Evolutionary conservation across 1,140 invertebrate genomes (phyloP).

Genomic region (Drosophila bocqueti): DNA sequence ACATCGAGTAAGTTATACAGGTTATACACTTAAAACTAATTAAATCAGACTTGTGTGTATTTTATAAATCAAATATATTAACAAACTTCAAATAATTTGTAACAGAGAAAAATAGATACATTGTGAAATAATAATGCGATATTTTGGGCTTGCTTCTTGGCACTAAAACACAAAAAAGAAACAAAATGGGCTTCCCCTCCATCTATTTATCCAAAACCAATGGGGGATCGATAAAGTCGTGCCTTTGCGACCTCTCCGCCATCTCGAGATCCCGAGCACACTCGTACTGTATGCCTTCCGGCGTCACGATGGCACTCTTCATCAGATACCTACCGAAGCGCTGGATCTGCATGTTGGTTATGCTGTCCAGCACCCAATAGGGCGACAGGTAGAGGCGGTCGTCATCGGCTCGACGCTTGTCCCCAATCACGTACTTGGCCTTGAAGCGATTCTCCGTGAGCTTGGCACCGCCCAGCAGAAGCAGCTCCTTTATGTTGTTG

Average conservation of each 20-base stretch:
- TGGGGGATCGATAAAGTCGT: constrained; percentile 49
- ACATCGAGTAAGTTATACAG: background rate
- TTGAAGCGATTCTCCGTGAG: constrained; percentile 75
- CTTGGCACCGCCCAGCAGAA: constrained; percentile 85
- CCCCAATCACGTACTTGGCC: constrained; percentile 86
- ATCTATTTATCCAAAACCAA: constrained; percentile 60
- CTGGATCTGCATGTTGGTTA: constrained; percentile 73
- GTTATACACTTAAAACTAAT: background rate
- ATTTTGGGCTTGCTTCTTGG: background rate
- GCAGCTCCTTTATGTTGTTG: constrained; percentile 85
- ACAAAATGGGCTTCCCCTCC: background rate
- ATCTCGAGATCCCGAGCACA: constrained; percentile 21
- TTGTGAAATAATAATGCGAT: background rate
- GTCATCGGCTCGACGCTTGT: constrained; percentile 61
- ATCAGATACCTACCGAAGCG: constrained; percentile 70
- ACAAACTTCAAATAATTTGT: background rate
- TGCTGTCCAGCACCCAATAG: constrained; percentile 86
- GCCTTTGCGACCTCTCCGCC: background rate
- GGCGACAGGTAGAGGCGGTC: constrained; percentile 84
- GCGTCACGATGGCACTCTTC: constrained; percentile 68
- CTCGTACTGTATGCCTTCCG: constrained; percentile 54
- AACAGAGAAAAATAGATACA: constrained; percentile 2
- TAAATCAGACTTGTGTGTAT: background rate
- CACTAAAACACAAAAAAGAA: background rate
- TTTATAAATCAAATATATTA: constrained; percentile 14